Evolutionary conservation across 2,888 invertebrate species (phyloP).

Genomic region (Aleiodes alternator): DNA sequence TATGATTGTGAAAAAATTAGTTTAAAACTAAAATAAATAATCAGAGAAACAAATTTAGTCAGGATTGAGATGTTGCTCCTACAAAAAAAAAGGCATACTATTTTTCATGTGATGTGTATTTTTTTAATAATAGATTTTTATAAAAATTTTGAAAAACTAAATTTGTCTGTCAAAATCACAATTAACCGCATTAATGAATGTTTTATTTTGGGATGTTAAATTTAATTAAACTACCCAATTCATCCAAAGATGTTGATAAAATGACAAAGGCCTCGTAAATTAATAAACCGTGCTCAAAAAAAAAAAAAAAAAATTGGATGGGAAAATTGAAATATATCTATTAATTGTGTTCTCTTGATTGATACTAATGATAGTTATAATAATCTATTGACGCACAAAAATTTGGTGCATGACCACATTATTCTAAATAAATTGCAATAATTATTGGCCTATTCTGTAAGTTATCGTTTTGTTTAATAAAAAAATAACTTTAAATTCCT

Average conservation of each 20-base stretch:
- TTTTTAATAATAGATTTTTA: slow-evolving; percentile 71
- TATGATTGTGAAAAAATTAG: slow-evolving; percentile 16
- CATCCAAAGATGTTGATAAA: not conserved
- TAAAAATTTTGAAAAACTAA: slow-evolving; percentile 13
- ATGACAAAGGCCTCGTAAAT: slow-evolving; percentile 41
- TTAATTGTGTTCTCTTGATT: slow-evolving; percentile 31
- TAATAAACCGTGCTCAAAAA: slow-evolving; percentile 40
- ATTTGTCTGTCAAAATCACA: not conserved
- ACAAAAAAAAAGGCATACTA: slow-evolving; percentile 67
- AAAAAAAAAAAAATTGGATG: slow-evolving; percentile 33
- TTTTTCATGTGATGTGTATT: slow-evolving; percentile 71
- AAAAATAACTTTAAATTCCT: slow-evolving; percentile 50
- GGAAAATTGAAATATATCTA: slow-evolving; percentile 16
- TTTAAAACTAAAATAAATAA: not conserved
- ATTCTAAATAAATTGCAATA: slow-evolving; percentile 45
- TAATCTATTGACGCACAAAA: slow-evolving; percentile 51
- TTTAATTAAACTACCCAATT: slow-evolving; percentile 1
- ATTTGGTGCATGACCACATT: slow-evolving; percentile 52
- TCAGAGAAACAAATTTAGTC: not conserved
- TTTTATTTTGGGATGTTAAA: no score
- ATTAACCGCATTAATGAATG: not conserved
- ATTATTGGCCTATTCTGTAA: slow-evolving; percentile 74
- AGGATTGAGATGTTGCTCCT: slow-evolving; percentile 49
- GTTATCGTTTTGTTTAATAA: slow-evolving; percentile 56
- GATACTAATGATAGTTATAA: slow-evolving; percentile 30